Base-by-base conservation (phyloP, 2,113 vertebrate species). In the Quiscalus mexicanus region DNA sequence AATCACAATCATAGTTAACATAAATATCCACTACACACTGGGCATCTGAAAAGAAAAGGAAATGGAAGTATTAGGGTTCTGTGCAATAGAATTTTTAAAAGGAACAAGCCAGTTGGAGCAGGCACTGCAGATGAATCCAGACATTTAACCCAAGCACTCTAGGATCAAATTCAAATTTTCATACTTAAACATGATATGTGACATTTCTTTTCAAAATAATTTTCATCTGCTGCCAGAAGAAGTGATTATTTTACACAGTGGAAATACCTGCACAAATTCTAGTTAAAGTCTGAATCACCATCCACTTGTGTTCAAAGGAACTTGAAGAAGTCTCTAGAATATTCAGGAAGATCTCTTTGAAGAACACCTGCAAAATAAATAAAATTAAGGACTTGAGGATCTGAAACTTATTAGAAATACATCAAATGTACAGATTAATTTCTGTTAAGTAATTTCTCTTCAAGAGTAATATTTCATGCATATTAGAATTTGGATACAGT, bases 11-110 rank as follows among this genome's bases (percentile, higher is more conserved):
- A 60, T 99, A 99, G 98, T 99, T 99, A 63, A 99, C 99, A 44
- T 99, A 99, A 96, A 99, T 99, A 96, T 99, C 99, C 87, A 99
- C 99, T 84, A 99, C 99, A 70, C 99, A 99, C 96, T 99, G 99
- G 87, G 99, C 99, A 97, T 99, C 99, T 99, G 93, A 92, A 97
- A 93, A 97, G 1, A 96, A 94, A 44, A 96, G n/a, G 91, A 85
- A 86, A 35, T 6, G 3, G 0, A 19, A 79, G 31, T 28, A 73
- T 96, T 70, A 98, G 68, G 87, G 90, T 89, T 93, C 63, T 42
- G 17, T n/a, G 19, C 23, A 59, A 68, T 1, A 60, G 28, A 16
- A 81, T 63, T 68, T 65, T 84, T 25, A 13, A 44, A 84, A 75
- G 27, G 10, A 84, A 52, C 52, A 31, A 75, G 27, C 27, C 30